These are phyloP conservation scores for Parasteatoda tepidariorum DNA, from an alignment of 1,140 invertebrate species.

Conservation along the genomic window DNA sequence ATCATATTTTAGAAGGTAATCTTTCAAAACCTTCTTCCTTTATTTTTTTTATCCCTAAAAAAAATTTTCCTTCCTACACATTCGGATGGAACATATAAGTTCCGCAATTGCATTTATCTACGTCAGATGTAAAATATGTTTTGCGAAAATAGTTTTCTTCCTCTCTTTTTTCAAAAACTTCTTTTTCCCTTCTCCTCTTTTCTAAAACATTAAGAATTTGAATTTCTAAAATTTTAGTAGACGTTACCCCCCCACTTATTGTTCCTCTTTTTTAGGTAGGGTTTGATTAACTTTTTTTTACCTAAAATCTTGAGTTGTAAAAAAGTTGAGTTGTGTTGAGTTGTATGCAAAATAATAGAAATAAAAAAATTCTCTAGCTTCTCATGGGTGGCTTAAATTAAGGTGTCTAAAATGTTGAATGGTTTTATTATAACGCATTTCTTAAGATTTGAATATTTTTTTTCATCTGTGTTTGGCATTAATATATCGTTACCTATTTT, in stretches of 20 bases:
- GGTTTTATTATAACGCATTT: too few species aligned
- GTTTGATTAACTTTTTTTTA: not conserved
- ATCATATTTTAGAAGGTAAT: constrained; percentile 40
- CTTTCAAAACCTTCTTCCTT: constrained; percentile 28
- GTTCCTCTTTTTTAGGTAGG: not conserved
- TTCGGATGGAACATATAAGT: not conserved
- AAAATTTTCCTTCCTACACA: not conserved
- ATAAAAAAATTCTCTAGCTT: too few species aligned
- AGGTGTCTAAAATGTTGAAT: too few species aligned
- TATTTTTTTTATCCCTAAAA: not conserved
- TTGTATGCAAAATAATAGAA: too few species aligned
- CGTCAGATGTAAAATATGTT: constrained; percentile 56
- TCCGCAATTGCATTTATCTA: constrained; percentile 32
- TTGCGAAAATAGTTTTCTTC: constrained; percentile 22
- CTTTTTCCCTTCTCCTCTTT: not conserved
- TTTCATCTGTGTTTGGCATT: too few species aligned
- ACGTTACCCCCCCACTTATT: not conserved
- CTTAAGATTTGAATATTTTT: too few species aligned
- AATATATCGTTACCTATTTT: too few species aligned
- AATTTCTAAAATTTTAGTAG: constrained; percentile 1
- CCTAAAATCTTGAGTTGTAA: too few species aligned
- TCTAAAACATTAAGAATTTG: not conserved
- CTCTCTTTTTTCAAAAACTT: not conserved
- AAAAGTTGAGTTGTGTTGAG: too few species aligned
- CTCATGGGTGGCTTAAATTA: too few species aligned